Evolutionary conservation across 2,888 invertebrate species (phyloP).

Genomic region (Mesorhabditis sp.): DNA sequence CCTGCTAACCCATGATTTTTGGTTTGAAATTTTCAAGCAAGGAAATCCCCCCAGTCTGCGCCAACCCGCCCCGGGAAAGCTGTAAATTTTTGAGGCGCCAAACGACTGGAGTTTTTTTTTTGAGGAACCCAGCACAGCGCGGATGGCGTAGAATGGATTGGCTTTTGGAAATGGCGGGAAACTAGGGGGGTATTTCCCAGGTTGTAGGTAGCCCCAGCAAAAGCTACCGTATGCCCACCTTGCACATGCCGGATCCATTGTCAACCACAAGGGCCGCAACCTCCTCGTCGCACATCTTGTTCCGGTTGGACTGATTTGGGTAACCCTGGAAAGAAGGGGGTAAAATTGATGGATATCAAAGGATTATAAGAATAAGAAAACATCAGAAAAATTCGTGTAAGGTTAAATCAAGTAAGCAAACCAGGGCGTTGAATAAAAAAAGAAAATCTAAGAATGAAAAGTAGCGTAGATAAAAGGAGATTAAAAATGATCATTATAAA

Average conservation of each 20-base stretch:
- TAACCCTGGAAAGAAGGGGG: background rate
- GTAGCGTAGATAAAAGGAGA: too few relatives aligned
- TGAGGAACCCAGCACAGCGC: background rate
- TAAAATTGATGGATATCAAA: background rate
- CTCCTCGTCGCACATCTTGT: constrained; percentile 74
- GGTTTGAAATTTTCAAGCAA: too few relatives aligned
- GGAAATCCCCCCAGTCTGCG: too few relatives aligned
- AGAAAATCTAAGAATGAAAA: background rate
- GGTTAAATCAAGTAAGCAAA: background rate
- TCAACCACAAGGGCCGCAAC: constrained; percentile 77
- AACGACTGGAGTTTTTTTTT: background rate
- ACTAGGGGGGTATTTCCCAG: background rate
- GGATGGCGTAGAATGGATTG: background rate
- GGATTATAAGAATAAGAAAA: background rate
- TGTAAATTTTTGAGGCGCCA: constrained; percentile 5
- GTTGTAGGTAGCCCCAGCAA: background rate
- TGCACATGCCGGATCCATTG: constrained; percentile 68
- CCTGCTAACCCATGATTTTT: background rate
- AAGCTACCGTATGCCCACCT: constrained; percentile 52
- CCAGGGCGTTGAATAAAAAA: background rate
- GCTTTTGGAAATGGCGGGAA: background rate
- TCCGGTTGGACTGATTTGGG: background rate
- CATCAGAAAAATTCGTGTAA: background rate
- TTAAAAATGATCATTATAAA: too few relatives aligned
- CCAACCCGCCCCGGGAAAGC: background rate